Evolutionary conservation across 2,888 invertebrate species (phyloP).

Genomic region (Lypha dubia): DNA sequence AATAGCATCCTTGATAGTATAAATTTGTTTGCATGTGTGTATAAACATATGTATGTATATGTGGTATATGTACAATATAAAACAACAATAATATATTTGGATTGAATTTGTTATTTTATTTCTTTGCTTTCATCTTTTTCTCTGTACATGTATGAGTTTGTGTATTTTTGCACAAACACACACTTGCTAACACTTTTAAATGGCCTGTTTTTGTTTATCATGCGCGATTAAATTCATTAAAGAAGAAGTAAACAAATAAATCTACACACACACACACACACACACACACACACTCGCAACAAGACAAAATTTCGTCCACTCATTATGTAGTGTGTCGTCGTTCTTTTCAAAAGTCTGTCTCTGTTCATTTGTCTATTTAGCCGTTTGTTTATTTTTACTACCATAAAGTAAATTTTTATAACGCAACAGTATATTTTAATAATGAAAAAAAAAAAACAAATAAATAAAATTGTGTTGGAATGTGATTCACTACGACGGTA

Average conservation of each 20-base stretch:
- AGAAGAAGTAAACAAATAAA: slow-evolving; percentile 74
- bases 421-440: slow-evolving; percentile 54
- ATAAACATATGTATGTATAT: not conserved
- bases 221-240: slow-evolving; percentile 81
- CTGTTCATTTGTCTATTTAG: slow-evolving; percentile 33
- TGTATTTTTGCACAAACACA: not conserved
- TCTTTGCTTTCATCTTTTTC: not conserved
- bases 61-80: slow-evolving; percentile 8
- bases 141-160: not conserved
- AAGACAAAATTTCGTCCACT: slow-evolving; percentile 42
- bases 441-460: not conserved
- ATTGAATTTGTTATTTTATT: slow-evolving; percentile 36
- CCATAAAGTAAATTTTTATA: slow-evolving; percentile 66
- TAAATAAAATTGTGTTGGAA: not conserved
- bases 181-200: slow-evolving; percentile 45
- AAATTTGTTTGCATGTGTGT: not conserved
- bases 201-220: slow-evolving; percentile 77
- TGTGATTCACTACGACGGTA: slow-evolving; percentile 5
- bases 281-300: slow-evolving; percentile 30
- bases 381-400: slow-evolving; percentile 15
- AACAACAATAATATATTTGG: slow-evolving; percentile 20
- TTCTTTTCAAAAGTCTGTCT: not conserved
- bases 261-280: slow-evolving; percentile 42
- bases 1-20: not conserved
- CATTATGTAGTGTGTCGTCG: not conserved